Conservation (phyloP, 1,140 invertebrate species). For the Zophobas atratus region DNA sequence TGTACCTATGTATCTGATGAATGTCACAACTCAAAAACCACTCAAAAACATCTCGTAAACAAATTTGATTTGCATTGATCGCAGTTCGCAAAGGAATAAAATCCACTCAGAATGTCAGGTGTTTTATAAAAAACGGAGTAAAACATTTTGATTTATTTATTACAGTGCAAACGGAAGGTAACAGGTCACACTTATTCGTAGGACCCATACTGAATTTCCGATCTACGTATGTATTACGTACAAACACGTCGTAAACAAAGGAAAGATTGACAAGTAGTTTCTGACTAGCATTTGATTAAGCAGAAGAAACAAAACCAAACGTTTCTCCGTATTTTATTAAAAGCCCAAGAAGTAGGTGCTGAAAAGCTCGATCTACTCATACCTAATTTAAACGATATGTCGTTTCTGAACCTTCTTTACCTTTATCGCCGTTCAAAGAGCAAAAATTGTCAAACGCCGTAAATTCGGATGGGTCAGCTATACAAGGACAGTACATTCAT, state of each 20-base stretch:
- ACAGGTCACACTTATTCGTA: no score
- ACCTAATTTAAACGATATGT: neutral
- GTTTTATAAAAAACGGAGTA: neutral
- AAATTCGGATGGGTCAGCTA: conserved; percentile 55
- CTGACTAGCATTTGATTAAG: no score
- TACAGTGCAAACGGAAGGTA: no score
- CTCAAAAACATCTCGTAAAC: no score
- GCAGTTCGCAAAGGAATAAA: conserved; percentile 23
- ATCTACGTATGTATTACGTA: no score
- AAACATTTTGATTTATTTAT: neutral
- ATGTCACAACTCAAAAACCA: no score
- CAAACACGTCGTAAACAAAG: no score
- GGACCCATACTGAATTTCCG: no score
- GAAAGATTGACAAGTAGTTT: no score
- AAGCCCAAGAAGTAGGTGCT: conserved; percentile 3
- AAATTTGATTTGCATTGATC: neutral
- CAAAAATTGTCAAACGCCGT: conserved; percentile 53
- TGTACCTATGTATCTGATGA: no score
- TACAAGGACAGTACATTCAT: conserved; percentile 51
- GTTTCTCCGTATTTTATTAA: no score
- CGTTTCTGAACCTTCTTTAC: neutral
- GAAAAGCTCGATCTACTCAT: conserved; percentile 9
- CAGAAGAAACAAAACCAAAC: no score
- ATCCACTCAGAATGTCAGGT: neutral
- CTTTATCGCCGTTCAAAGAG: conserved; percentile 15